Conservation (phyloP, 2,888 invertebrate species). For the Celastrina argiolus region DNA sequence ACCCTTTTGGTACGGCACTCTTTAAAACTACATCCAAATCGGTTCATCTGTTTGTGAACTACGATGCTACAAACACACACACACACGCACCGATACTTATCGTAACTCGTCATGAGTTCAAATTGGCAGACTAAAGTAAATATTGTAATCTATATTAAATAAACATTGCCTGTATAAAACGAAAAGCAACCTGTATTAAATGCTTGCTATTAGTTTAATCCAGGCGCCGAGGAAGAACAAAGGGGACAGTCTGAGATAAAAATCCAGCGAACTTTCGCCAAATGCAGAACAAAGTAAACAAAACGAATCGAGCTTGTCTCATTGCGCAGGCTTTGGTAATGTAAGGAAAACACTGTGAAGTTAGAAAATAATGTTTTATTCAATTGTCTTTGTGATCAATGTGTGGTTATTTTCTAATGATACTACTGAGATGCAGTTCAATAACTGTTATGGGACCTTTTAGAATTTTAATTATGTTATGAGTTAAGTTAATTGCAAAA, state of each 20-base stretch:
- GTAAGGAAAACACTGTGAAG: background rate
- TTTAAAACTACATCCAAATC: no score
- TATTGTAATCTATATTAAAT: no score
- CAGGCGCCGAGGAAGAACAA: background rate
- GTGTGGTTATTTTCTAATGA: background rate
- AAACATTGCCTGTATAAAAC: slow-evolving; percentile 13
- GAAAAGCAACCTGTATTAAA: background rate
- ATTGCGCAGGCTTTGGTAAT: slow-evolving; percentile 1
- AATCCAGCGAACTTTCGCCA: background rate
- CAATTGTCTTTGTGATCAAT: slow-evolving; percentile 9
- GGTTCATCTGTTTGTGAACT: no score
- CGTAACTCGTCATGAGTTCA: no score
- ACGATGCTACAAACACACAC: no score
- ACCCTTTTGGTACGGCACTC: no score
- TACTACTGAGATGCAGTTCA: background rate
- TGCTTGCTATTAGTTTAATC: background rate
- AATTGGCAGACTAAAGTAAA: background rate
- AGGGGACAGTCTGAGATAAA: background rate
- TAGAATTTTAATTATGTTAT: no score
- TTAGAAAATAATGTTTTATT: slow-evolving; percentile 10
- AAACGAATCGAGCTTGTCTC: background rate
- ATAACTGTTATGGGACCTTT: no score
- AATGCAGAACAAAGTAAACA: slow-evolving; percentile 12
- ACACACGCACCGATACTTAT: no score
- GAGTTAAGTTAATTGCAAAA: no score